Evolutionary conservation across 1,140 invertebrate species (phyloP), one percentile per base, ranked within the genome.

Genomic region (Aleiodes sp.): DNA sequence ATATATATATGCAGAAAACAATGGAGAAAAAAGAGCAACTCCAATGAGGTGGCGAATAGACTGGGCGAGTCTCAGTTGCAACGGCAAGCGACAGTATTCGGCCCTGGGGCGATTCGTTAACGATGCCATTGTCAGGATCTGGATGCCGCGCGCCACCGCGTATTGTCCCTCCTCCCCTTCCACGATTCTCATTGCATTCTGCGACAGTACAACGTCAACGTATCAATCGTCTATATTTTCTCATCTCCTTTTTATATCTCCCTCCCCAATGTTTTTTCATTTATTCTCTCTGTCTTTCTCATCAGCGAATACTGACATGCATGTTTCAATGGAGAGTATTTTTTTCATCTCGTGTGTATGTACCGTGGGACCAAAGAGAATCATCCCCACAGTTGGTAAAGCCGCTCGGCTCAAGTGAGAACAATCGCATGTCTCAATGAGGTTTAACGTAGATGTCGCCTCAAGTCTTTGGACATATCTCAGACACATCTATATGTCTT

Each of bases 111-210:
- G 76, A 77, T 78, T 73, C 21, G 78, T 82, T 85, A 85, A 85
- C 82, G 83, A 85, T 78, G 82, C 75, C 80, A 84, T 84, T 84
- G 83, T 85, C 78, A 79, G 72, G 73, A 70, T 65, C 79, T 72
- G 52, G 35, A 31, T 28, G 65, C 16, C 19, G 46, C 29, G 33
- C 59, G 33, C 41, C 16, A 21, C 46, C 19, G 46, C 21, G 16
- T 72, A 75, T 80, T 74, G 83, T 85, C 84, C 80, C 82, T 74
- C 76, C 74, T 72, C 41, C 64, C 76, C 80, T 79, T 76, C 78
- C 76, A 75, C 76, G 71, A 19, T 85, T 79, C 82, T 74, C 76
- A 75, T 72, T 52, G 66, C 76, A 81, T 79, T 76, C 78, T 77
- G 75, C 76, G 71, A 19, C 21, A 62, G 39, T 46, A 52, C 33